Evolutionary conservation across 2,888 invertebrate genomes (phyloP).

Genomic region (Oligia fasciuncula): DNA sequence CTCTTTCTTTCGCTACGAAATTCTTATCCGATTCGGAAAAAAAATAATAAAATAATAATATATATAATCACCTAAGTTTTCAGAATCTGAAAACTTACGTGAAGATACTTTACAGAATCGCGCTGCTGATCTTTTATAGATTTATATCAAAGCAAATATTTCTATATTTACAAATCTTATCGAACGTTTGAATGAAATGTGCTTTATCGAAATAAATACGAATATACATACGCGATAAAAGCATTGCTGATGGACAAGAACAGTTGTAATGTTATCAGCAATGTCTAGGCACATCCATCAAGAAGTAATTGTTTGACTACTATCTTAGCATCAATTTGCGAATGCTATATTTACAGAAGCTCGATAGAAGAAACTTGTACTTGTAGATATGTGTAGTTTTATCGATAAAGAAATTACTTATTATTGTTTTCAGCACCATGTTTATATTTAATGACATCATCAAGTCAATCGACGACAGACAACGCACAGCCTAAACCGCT

Average conservation of each 20-base stretch:
- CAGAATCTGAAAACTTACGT: no score
- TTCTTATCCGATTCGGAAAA: no score
- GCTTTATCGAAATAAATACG: conserved; percentile 28
- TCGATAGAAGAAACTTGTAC: not conserved
- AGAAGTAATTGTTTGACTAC: conserved; percentile 13
- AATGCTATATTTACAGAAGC: conserved; percentile 14
- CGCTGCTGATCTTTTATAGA: not conserved
- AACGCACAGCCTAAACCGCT: not conserved
- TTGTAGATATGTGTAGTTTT: conserved; percentile 1
- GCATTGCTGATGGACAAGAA: not conserved
- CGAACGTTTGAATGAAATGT: conserved; percentile 21
- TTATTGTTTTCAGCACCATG: not conserved
- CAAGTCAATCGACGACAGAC: not conserved
- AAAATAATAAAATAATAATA: no score
- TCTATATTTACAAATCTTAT: conserved; percentile 1
- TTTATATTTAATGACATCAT: conserved; percentile 1
- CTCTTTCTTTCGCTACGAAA: no score
- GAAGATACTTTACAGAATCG: no score
- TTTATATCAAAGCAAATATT: not conserved
- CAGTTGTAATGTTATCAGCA: not conserved
- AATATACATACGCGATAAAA: conserved; percentile 32
- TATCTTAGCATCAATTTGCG: conserved; percentile 16
- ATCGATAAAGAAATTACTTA: not conserved
- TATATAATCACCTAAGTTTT: no score
- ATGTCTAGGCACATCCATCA: conserved; percentile 24